Evolutionary conservation across 2,113 vertebrate species (phyloP).

Genomic region (Vanacampus margaritifer): DNA sequence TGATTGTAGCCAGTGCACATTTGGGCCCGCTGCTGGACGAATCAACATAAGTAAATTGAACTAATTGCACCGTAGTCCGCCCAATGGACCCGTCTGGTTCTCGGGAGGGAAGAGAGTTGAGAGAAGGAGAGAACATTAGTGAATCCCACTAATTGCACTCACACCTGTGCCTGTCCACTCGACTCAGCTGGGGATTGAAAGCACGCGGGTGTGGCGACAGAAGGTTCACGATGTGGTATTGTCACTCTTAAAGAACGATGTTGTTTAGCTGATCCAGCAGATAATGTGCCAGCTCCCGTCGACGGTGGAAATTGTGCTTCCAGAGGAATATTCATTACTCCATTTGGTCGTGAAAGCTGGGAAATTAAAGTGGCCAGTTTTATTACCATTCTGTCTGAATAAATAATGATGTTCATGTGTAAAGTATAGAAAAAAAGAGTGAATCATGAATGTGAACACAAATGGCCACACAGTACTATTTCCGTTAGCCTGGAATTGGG

Average conservation of each 20-base stretch:
- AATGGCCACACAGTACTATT: neutral
- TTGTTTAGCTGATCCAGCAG: conserved; percentile 2
- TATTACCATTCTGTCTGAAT: conserved; percentile 8
- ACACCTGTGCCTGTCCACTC: conserved; percentile 56
- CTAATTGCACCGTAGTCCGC: conserved; percentile 63
- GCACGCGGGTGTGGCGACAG: conserved; percentile 29
- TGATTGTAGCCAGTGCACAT: conserved; percentile 41
- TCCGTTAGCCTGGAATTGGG: neutral
- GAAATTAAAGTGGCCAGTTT: conserved; percentile 15
- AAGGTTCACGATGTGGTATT: conserved; percentile 11
- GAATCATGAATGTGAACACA: neutral
- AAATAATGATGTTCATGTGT: conserved; percentile 5
- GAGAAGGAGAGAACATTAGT: conserved; percentile 56
- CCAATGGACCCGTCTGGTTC: conserved; percentile 54
- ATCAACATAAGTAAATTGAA: conserved; percentile 61
- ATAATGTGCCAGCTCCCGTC: neutral
- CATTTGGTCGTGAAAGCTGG: conserved; percentile 10
- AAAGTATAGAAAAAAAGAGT: neutral
- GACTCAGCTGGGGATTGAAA: conserved; percentile 49
- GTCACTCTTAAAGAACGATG: neutral
- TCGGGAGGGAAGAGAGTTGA: conserved; percentile 49
- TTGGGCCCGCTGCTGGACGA: conserved; percentile 51
- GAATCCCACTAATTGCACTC: conserved; percentile 59
- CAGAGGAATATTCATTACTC: conserved; percentile 8
- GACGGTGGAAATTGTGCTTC: neutral